Conservation (phyloP, 2,888 invertebrate genomes). For the Cryptus armator region DNA sequence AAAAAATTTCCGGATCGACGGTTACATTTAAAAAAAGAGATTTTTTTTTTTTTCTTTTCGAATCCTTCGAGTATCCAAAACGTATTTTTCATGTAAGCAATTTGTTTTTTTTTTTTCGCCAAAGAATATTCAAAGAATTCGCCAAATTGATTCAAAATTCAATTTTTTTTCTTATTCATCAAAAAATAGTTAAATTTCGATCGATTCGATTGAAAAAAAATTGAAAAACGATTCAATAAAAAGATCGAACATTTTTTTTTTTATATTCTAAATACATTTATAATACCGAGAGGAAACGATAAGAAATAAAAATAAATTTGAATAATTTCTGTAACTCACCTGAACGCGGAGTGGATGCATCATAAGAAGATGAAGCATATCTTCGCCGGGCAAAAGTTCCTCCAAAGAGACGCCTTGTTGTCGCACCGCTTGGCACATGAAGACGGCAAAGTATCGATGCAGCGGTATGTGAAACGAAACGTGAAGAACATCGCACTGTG, state of each 20-base stretch:
- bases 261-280: neutral
- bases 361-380: constrained; percentile 93
- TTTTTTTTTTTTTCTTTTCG: too few relatives aligned
- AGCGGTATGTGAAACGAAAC: constrained; percentile 98
- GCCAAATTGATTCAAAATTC: too few relatives aligned
- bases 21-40: too few relatives aligned
- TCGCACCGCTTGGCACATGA: constrained; percentile 94
- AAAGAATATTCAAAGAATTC: too few relatives aligned
- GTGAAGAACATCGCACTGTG: constrained; percentile 92
- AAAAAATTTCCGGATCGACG: too few relatives aligned
- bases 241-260: neutral
- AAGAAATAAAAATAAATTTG: neutral
- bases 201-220: neutral
- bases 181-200: too few relatives aligned
- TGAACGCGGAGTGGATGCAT: constrained; percentile 97
- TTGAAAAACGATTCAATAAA: neutral
- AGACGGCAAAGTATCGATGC: constrained; percentile 96
- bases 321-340: constrained; percentile 87
- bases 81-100: too few relatives aligned
- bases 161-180: too few relatives aligned
- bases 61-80: too few relatives aligned
- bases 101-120: too few relatives aligned
- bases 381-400: constrained; percentile 92
- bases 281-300: neutral
- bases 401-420: constrained; percentile 91